Base-by-base conservation (phyloP, 2,797 vertebrate genomes). In the Pseudochirops cupreus region DNA sequence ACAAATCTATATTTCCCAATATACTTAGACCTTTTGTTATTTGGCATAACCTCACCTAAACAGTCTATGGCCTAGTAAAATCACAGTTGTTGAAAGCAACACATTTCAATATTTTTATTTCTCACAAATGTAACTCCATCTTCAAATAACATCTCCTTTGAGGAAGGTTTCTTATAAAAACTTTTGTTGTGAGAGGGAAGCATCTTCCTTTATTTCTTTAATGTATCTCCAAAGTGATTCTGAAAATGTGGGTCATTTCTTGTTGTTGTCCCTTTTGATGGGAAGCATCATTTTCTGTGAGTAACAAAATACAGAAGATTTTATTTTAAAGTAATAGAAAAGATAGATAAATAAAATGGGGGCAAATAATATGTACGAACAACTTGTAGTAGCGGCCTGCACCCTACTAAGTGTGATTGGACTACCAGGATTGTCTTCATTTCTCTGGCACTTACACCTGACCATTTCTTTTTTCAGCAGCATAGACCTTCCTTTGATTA, bases 11-110 rank as follows among this genome's bases (percentile, higher is more conserved):
- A 87, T 87, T 50, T 11, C 11, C 7, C 24, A 46, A 12, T 11
- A 93, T 96, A 67, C 53, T 56, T 67, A 4, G 46, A 39, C 74
- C 33, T 18, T 91, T 90, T 93, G 29, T n/a, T 93, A 56, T 92
- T 93, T 59, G 91, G 91, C n/a, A 46, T 56, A 58, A 54, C 28
- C 54, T 93, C 4, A n/a, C 29, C 33, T 90, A 53, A 95, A 50
- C 9, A 50, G 9, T 87, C 18, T 82, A 39, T 46, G 39, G 7
- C 39, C 67, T 46, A 82, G 67, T 46, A 46, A 82, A 95, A 90
- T 94, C n/a, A 91, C 62, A 53, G 12, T 82, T 87, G 74, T 91
- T 24, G 46, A 94, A 96, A 96, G 93, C 52, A 53, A 91, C 33
- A 2, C 91, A 92, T 93, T 95, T 92, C 52, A 18, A 5, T 93